Conservation (phyloP, 2,888 invertebrate genomes). For the Yponomeuta cagnagella region DNA sequence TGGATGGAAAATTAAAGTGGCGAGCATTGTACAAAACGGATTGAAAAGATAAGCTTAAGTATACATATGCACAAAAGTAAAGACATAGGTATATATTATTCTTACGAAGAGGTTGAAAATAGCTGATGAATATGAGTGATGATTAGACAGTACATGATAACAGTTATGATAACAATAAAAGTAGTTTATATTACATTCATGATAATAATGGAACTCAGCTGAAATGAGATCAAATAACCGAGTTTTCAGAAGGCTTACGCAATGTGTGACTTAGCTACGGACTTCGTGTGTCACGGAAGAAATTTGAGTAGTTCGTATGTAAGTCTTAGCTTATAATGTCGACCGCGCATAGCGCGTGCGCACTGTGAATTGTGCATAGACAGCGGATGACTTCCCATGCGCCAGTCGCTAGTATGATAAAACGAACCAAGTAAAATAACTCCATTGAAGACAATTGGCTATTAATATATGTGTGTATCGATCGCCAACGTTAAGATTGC, state of each 20-base stretch:
- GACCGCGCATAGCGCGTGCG: constrained; percentile 12
- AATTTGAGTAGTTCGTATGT: neutral
- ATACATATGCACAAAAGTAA: neutral
- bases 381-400: constrained; percentile 10
- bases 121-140: too few species aligned
- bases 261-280: neutral
- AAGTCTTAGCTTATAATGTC: neutral
- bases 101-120: too few species aligned
- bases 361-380: constrained; percentile 13
- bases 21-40: neutral
- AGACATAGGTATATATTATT: too few species aligned
- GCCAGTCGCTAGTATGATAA: neutral
- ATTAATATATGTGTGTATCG: too few species aligned
- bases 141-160: too few species aligned
- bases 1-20: neutral
- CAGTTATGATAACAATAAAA: too few species aligned
- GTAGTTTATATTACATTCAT: too few species aligned
- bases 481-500: too few species aligned
- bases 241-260: too few species aligned
- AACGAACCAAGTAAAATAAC: neutral
- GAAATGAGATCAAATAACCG: too few species aligned
- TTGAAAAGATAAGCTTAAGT: neutral
- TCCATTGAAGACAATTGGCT: neutral
- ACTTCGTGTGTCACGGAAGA: neutral
- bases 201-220: too few species aligned